phyloP scores from a whole-genome alignment of 2,888 invertebrate genomes.

The Dermolepida albohirtum region DNA sequence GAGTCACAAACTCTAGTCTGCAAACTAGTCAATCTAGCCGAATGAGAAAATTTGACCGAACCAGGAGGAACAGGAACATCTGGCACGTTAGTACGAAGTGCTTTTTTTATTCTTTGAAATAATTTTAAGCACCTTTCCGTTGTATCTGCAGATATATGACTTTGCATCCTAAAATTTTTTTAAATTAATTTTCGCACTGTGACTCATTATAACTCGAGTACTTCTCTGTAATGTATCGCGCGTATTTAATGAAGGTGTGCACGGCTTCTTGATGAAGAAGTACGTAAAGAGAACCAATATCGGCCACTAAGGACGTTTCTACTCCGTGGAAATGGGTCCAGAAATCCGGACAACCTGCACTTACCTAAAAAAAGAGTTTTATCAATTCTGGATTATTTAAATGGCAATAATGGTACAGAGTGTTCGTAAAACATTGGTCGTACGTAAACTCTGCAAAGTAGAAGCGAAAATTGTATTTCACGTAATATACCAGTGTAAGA shows the following conservation, averaged over 20 bases:
- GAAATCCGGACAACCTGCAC: conserved; percentile 86
- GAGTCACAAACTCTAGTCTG: conserved; percentile 76
- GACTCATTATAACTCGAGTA: conserved; percentile 63
- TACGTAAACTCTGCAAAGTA: no score
- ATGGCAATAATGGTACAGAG: no score
- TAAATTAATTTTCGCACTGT: conserved; percentile 2
- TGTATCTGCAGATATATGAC: conserved; percentile 55
- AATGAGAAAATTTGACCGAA: conserved; percentile 80
- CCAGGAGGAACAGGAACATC: conserved; percentile 82
- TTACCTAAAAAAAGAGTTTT: conserved; percentile 69
- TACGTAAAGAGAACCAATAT: conserved; percentile 73
- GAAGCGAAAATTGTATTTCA: no score
- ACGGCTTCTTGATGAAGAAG: conserved; percentile 80
- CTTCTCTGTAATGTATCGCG: conserved; percentile 74
- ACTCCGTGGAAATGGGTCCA: conserved; percentile 83
- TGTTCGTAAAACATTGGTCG: no score
- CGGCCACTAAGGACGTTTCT: conserved; percentile 80
- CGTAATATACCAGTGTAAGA: no score
- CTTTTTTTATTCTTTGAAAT: conserved; percentile 6
- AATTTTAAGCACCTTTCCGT: conserved; percentile 29
- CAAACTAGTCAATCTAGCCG: conserved; percentile 73
- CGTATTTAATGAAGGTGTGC: conserved; percentile 76
- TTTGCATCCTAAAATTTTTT: conserved; percentile 50
- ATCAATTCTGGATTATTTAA: no score
- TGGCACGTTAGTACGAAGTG: conserved; percentile 47